Base-by-base conservation (phyloP, 2,113 vertebrate genomes). In the Parus major region DNA sequence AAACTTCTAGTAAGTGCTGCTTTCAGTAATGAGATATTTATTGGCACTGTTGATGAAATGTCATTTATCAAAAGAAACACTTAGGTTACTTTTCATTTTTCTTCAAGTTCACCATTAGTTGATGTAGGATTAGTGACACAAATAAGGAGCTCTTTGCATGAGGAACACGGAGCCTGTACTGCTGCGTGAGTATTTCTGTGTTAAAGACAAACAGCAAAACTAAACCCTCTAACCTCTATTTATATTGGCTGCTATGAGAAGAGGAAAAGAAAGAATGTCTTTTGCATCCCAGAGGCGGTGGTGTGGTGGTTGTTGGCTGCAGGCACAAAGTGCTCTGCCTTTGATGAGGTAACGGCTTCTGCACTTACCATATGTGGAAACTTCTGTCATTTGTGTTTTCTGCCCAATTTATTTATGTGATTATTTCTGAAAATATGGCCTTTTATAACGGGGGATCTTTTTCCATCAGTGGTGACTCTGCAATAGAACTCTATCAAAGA, bases 61-160 rank as follows among this genome's bases (percentile, higher is more conserved):
- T 90, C 89, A 85, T 95, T 97, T 96, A 82, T 96, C 80, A 95
- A 93, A 97, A 97, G 88, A 96, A 96, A 77, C 75, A 70, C 55
- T 63, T 92, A 92, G 96, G 97, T 97, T 96, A 63, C 76, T 96
- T 92, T 72, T 97, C 86, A 84, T 94, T 96, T 96, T 94, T 97
- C 87, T 91, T 95, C 25, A 97, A 97, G 88, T 96, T 97, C 87
- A 84, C 86, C 94, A 47, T 93, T 94, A 94, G 95, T 96, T 97
- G 96, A 76, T 80, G 71, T 94, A 91, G 80, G 63, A 90, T 97
- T 98, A 98, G 94, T 96, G 97, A 49, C 93, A 96, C 59, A 82
- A 79, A 56, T 97, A 97, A 98, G 94, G 89, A 96, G 90, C 25
- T 97, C 69, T 8, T 91, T 96, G 73, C 63, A 6, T 66, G 86